Percentiles rank a stretch among this genome's conserved stretches.
These are phyloP conservation scores for Carpatolechia fugitivella DNA, from an alignment of 2,888 invertebrate genomes.

Conservation along the genomic window DNA sequence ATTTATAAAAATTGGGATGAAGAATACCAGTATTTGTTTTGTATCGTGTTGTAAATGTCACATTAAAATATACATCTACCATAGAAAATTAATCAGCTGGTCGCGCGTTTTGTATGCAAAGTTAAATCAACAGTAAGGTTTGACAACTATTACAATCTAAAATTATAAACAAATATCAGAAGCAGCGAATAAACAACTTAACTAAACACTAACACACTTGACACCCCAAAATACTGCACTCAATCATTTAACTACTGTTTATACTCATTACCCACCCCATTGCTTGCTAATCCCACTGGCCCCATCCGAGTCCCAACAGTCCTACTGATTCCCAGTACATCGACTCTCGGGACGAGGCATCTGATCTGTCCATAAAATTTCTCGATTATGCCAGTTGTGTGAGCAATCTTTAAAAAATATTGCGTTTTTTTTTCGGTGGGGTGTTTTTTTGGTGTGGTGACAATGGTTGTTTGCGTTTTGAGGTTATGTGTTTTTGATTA, in stretches of 20 bases:
- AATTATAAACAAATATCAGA: background rate
- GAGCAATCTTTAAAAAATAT: background rate
- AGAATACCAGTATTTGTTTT: no score
- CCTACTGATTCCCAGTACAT: background rate
- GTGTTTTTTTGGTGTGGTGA: slow-evolving; percentile 12
- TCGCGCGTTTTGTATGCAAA: no score
- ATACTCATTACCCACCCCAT: slow-evolving; percentile 57
- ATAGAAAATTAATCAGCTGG: no score
- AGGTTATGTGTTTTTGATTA: background rate
- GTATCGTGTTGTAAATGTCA: no score
- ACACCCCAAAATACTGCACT: slow-evolving; percentile 32
- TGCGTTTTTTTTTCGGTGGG: background rate
- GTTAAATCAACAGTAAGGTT: no score
- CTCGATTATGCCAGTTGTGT: slow-evolving; percentile 19
- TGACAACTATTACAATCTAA: no score
- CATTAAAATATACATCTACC: no score
- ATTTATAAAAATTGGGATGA: no score
- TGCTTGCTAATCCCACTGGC: background rate
- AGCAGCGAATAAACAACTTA: background rate
- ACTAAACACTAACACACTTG: slow-evolving; percentile 5
- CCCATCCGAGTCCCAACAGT: background rate
- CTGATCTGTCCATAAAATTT: slow-evolving; percentile 13
- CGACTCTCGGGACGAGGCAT: background rate
- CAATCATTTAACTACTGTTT: slow-evolving; percentile 74
- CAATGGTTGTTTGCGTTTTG: background rate